A percentile compares a stretch with the other conserved stretches of the same genome.
Conservation (phyloP, 2,888 invertebrate genomes). For the Apotomis betuletana region DNA sequence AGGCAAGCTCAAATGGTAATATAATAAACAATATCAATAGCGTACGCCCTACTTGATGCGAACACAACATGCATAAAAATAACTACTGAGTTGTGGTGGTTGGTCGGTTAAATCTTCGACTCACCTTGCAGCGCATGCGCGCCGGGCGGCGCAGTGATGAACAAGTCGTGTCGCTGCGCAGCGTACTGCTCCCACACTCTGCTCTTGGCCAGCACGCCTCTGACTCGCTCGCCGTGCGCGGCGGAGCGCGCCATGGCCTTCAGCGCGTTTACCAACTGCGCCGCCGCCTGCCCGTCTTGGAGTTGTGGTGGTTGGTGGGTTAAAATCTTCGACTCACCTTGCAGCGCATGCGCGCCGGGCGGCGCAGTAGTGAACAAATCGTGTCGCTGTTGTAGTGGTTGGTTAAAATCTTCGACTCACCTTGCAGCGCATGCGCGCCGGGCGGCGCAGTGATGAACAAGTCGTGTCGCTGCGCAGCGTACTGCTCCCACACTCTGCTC, state of each 20-base stretch:
- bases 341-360: no score
- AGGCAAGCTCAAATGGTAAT: no score
- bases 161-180: slow-evolving; percentile 97
- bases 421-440: slow-evolving; percentile 91
- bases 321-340: no score
- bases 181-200: slow-evolving; percentile 96
- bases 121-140: slow-evolving; percentile 92
- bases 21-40: no score
- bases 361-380: no score
- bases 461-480: slow-evolving; percentile 97
- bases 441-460: slow-evolving; percentile 94
- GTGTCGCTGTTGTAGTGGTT: no score
- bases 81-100: no score
- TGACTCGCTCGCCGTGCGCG: slow-evolving; percentile 92
- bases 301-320: no score
- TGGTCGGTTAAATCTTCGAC: slow-evolving; percentile 62
- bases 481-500: slow-evolving; percentile 95
- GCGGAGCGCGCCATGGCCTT: slow-evolving; percentile 95
- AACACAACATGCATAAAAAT: no score
- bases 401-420: slow-evolving; percentile 80
- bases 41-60: no score
- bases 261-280: slow-evolving; percentile 97
- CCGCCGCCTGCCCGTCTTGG: no score
- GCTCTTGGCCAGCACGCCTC: slow-evolving; percentile 90
- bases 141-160: slow-evolving; percentile 91